Conservation (phyloP, 2,113 vertebrate genomes). For the pig (Sus scrofa) region T2T-Sscrofa CM000830.6:25445501-25446000, state of each 20-base stretch:
- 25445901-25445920: not conserved
- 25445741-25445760: not conserved
- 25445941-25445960: not conserved
- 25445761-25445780: not conserved
- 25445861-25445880: not conserved
- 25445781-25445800: not conserved
- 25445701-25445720: not conserved
- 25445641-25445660: not conserved
- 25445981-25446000: too few relatives aligned
- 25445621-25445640: not conserved
- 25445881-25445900: not conserved
- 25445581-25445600: not conserved
- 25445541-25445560: rapidly evolving
- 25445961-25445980: not conserved
- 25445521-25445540: not conserved
- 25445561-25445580: not conserved
- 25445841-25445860: not conserved
- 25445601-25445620: not conserved
- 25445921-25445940: not conserved
- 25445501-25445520: not conserved
- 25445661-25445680: not conserved
- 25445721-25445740: not conserved
- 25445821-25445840: not conserved
- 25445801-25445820: not conserved
- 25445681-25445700: not conserved